Base-by-base conservation (phyloP, 2,113 vertebrate species). In the Tiliqua scincoides region DNA sequence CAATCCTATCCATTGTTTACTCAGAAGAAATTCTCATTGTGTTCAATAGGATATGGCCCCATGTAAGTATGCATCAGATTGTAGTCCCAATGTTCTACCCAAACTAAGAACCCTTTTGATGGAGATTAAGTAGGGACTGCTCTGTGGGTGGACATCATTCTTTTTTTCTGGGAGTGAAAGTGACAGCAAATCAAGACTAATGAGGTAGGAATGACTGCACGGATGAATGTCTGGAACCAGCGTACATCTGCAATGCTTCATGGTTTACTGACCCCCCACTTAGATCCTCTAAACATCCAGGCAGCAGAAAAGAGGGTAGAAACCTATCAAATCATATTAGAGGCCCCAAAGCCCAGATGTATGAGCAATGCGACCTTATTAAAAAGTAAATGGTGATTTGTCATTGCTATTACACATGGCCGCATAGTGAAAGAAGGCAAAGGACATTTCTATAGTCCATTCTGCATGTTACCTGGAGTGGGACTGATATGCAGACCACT, bases 301-400 rank as follows among this genome's bases (percentile, higher is more conserved):
- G 0, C 17, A 8, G 68, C 57, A 5, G 3, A 23, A 17, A 87
- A 67, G 71, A 85, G 78, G 84, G 30, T 59, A 90, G 54, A 68
- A 80, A 35, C 59, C 80, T 59, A 79, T 59, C 85, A 79, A 78
- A 74, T 27, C 9, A 21, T 15, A 3, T 79, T 59, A 87, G 63
- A 84, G 25, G 0, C 27, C 27, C 0, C 0, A 3, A 9, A 35
- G 72, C 30, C 54, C 27, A 61, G 27, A 30, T 43, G 37, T n/a
- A 48, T 88, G 85, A 86, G 21, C 18, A 59, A 68, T 8, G 14
- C 70, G 84, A 30, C 75, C 75, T 85, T 61, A 57, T 54, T 35
- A 83, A 77, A 75, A 0, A 0, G 48, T 59, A 86, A 84, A 87
- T 10, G 85, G 57, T 76, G 79, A 73, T 85, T 85, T 80, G 85